Evolutionary conservation across 2,113 vertebrate genomes (phyloP).

Genomic region (Burhinus bistriatus): DNA sequence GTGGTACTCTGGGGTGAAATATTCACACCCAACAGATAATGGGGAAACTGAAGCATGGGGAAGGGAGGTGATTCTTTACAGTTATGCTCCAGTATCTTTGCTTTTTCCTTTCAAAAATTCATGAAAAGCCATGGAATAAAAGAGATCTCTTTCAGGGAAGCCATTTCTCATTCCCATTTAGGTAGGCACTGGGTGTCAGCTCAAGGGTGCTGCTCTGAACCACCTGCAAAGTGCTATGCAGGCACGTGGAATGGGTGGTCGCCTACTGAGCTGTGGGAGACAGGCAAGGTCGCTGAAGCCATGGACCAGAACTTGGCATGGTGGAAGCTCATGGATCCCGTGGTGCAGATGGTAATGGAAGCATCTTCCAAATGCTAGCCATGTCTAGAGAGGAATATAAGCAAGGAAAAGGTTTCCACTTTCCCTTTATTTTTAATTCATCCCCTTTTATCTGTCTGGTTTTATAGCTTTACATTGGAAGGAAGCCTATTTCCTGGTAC

Average conservation of each 20-base stretch:
- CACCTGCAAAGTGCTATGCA: not conserved
- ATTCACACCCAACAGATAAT: not conserved
- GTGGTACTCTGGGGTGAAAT: not conserved
- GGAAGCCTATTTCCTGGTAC: slow-evolving; percentile 56
- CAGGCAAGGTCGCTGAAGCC: not conserved
- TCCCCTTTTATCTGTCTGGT: slow-evolving; percentile 47
- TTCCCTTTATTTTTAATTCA: slow-evolving; percentile 59
- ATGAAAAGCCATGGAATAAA: not conserved
- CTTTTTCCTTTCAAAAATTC: not conserved
- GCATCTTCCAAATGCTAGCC: not conserved
- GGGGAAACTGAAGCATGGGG: not conserved
- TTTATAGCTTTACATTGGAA: slow-evolving; percentile 66
- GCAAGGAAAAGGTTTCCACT: slow-evolving; percentile 13
- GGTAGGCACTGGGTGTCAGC: not conserved
- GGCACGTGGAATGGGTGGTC: not conserved
- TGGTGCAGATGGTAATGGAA: not conserved
- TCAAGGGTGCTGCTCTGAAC: not conserved
- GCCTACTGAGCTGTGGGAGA: not conserved
- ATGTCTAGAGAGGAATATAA: not conserved
- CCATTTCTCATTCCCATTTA: not conserved
- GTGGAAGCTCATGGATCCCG: not conserved
- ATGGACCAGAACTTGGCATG: not conserved
- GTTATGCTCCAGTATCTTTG: not conserved
- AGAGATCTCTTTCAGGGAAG: not conserved
- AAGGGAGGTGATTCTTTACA: not conserved